Evolutionary conservation across 2,888 invertebrate genomes (phyloP), one percentile per base, ranked within the genome.

Genomic region (Anoplius nigerrimus): DNA sequence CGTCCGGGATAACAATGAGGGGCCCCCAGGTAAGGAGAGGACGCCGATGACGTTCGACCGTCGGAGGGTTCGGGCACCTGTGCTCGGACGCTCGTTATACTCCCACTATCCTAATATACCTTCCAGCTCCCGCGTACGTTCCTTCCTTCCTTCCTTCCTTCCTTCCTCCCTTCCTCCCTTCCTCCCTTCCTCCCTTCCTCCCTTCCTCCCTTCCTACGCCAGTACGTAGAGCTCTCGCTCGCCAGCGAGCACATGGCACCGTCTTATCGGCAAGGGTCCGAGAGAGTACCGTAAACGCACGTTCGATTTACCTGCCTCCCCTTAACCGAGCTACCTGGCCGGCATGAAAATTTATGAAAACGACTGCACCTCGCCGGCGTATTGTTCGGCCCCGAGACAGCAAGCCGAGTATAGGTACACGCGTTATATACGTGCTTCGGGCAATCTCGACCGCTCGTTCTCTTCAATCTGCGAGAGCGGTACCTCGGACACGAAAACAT

Each of bases 1-100:
- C 71, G 68, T 71, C 56, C n/a, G 18, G 21, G 72, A 68, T 74
- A 76, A 84, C 82, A 84, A 84, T 78, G 62, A 70, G 24, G 42
- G n/a, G n/a, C n/a, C n/a, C n/a, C n/a, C 71, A 69, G 34, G 24
- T 72, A 70, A n/a, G 71, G 72, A 69, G 70, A 69, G 70, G 65
- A 34, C 34, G 34, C 11, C 4, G 34, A 34, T 34, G 34, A 8
- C 34, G 34, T 34, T 34, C 34, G 34, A 11, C 34, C 34, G 34
- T 34, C 34, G 4, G 1, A 13, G 11, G 34, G 48, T 48, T 61
- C 62, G 53, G 55, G 57, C 66, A 72, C 69, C 72, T 73, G 68
- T 66, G 61, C 66, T 45, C 27, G 48, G 18, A 18, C 48, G 18
- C 48, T 18, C 48, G 18, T 18, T 48, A 18, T 48, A 42, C 42